Conservation (phyloP, 2,113 vertebrate genomes). For the Apteryx mantelli region DNA sequence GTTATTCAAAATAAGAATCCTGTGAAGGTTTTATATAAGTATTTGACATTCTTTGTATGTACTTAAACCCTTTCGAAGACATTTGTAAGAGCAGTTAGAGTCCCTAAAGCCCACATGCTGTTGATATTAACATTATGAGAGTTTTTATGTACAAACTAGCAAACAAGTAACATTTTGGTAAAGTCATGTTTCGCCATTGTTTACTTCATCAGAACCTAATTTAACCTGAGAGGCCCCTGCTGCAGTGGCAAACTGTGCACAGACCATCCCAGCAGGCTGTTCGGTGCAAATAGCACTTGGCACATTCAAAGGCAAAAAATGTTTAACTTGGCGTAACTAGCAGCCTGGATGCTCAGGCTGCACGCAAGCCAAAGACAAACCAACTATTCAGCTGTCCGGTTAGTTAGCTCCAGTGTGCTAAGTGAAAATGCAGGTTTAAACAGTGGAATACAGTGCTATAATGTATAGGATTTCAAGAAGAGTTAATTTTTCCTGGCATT, state of each 20-base stretch:
- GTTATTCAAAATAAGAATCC: background rate
- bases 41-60: background rate
- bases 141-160: background rate
- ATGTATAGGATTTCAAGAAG: constrained; percentile 14
- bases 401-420: constrained; percentile 7
- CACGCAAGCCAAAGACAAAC: constrained; percentile 23
- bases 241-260: background rate
- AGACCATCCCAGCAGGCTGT: background rate
- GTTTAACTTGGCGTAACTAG: constrained; percentile 34
- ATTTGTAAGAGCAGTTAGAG: background rate
- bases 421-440: constrained; percentile 43
- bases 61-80: background rate
- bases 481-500: constrained; percentile 21
- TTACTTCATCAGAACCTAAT: background rate
- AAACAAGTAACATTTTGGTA: background rate
- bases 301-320: background rate
- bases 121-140: background rate
- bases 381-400: background rate
- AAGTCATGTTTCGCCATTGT: background rate
- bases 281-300: background rate
- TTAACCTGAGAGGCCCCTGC: background rate
- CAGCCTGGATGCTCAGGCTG: background rate
- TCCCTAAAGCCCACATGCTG: background rate
- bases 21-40: no score
- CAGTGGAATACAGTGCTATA: background rate